These are phyloP conservation scores for Uria lomvia DNA, from an alignment of 2,113 vertebrate genomes.

Conservation along the genomic window DNA sequence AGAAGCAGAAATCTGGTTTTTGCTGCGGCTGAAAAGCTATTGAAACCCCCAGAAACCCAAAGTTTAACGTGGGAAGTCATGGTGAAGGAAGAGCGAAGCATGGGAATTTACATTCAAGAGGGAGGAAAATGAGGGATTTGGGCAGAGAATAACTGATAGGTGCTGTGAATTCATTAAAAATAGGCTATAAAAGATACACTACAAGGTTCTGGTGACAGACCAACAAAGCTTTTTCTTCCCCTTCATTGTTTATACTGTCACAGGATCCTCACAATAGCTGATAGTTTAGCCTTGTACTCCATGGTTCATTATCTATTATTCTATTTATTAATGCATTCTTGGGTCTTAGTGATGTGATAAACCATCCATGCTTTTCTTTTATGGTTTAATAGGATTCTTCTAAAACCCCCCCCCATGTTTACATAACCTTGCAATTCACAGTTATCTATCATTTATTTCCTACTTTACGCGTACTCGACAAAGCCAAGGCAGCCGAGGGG, in stretches of 20 bases:
- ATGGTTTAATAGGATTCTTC: slow-evolving; percentile 54
- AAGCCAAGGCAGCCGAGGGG: not conserved
- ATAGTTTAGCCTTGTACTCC: slow-evolving; percentile 59
- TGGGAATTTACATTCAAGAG: slow-evolving; percentile 51
- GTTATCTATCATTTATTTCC: slow-evolving; percentile 61
- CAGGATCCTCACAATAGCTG: slow-evolving; percentile 47
- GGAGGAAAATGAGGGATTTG: slow-evolving; percentile 41
- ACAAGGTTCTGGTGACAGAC: slow-evolving; percentile 58
- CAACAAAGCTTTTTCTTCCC: slow-evolving; percentile 54
- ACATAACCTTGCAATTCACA: slow-evolving; percentile 55
- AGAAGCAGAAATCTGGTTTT: not conserved
- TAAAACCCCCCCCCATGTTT: slow-evolving; percentile 31
- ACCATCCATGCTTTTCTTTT: slow-evolving; percentile 59
- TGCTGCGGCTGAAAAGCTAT: not conserved
- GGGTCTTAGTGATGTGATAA: slow-evolving; percentile 63
- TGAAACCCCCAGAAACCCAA: not conserved
- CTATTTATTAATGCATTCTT: slow-evolving; percentile 69
- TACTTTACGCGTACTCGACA: not conserved
- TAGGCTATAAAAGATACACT: slow-evolving; percentile 35
- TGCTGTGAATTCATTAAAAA: slow-evolving; percentile 56
- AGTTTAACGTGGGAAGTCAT: slow-evolving; percentile 21
- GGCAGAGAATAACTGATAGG: slow-evolving; percentile 44
- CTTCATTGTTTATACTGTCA: slow-evolving; percentile 60
- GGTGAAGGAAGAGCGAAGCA: slow-evolving; percentile 36
- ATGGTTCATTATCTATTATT: slow-evolving; percentile 60